phyloP scores from a whole-genome alignment of 1,140 invertebrate species.

The Laodelphax striatellus region DNA sequence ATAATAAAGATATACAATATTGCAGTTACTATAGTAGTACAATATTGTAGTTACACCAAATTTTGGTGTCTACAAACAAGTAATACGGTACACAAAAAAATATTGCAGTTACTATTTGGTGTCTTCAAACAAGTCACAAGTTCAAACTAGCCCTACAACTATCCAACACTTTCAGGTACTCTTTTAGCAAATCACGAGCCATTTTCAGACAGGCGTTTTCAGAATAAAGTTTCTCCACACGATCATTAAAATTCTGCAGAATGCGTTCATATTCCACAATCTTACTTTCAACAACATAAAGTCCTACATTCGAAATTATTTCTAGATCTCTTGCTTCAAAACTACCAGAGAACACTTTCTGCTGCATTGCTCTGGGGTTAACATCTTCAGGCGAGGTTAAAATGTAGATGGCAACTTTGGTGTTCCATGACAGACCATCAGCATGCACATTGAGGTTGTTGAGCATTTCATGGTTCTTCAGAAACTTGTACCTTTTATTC shows the following conservation, averaged over 20 bases:
- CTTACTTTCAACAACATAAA: constrained; percentile 26
- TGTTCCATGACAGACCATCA: constrained; percentile 43
- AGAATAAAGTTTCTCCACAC: constrained; percentile 4
- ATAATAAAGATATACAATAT: too few species aligned
- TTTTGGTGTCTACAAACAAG: too few species aligned
- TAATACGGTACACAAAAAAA: too few species aligned
- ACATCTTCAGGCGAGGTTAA: constrained; percentile 22
- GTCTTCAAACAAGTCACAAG: too few species aligned
- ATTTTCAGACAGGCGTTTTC: constrained; percentile 25
- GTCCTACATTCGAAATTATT: constrained; percentile 18
- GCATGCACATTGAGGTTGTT: constrained; percentile 39
- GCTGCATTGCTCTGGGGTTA: constrained; percentile 24
- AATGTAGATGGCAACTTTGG: constrained; percentile 30
- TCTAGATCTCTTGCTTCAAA: constrained; percentile 25
- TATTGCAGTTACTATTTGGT: too few species aligned
- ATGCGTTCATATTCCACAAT: constrained; percentile 18
- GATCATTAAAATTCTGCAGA: constrained; percentile 23
- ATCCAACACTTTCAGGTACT: constrained; percentile 26
- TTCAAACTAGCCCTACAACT: constrained; percentile 8
- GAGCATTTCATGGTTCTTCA: constrained; percentile 35
- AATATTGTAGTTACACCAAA: too few species aligned
- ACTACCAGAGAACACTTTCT: constrained; percentile 28
- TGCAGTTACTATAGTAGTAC: too few species aligned
- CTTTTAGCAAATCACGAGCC: constrained; percentile 26
- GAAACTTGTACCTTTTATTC: constrained; percentile 36